Conservation (phyloP, 2,113 vertebrate genomes). For the Ceyx melanurus region DNA sequence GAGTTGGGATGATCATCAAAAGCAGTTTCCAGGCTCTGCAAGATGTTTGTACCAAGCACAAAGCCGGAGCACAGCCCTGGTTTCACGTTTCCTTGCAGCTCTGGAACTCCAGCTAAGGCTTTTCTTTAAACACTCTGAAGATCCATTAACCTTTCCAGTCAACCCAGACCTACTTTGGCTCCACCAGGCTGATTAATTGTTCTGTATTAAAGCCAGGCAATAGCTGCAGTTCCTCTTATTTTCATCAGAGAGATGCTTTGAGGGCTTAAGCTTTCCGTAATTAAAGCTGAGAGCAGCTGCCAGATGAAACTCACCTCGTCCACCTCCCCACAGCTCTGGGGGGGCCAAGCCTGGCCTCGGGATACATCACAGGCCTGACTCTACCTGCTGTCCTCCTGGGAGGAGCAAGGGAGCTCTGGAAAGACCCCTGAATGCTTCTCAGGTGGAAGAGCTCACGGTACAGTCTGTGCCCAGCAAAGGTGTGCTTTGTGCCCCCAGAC, state of each 20-base stretch:
- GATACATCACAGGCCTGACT: neutral
- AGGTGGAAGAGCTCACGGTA: neutral
- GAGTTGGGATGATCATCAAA: constrained; percentile 39
- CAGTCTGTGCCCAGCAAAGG: neutral
- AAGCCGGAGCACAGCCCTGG: constrained; percentile 40
- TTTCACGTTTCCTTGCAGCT: constrained; percentile 20
- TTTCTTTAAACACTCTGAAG: constrained; percentile 2
- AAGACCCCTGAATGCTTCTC: neutral
- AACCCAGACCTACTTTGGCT: constrained; percentile 31
- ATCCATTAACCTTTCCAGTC: constrained; percentile 48
- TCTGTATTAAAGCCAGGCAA: constrained; percentile 1
- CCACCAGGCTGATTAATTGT: neutral
- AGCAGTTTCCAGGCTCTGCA: constrained; percentile 17
- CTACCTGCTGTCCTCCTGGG: neutral
- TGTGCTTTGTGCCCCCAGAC: neutral
- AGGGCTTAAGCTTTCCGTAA: neutral
- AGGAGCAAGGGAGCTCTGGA: neutral
- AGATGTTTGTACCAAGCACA: constrained; percentile 47
- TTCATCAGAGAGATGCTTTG: neutral
- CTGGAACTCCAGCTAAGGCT: neutral
- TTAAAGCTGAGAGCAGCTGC: neutral
- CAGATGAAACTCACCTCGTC: neutral
- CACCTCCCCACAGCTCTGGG: neutral
- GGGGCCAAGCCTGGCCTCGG: neutral
- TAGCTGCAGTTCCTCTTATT: neutral